These are phyloP conservation scores for Drosophila kikkawai DNA, from an alignment of 1,140 invertebrate genomes.

Conservation along the genomic window DNA sequence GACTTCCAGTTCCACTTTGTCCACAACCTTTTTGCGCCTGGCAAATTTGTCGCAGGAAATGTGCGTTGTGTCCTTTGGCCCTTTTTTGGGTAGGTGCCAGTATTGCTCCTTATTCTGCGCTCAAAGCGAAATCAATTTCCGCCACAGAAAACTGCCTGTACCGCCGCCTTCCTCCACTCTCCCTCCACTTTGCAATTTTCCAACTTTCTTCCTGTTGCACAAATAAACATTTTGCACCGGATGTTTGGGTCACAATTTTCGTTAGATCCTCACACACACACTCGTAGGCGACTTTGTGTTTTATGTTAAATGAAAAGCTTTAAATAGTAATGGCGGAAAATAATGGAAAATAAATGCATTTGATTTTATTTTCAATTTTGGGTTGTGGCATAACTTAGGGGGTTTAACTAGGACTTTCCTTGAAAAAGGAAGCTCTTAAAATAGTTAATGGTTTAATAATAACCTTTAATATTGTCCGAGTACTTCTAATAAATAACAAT, in stretches of 20 bases:
- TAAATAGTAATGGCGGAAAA: slow-evolving; percentile 7
- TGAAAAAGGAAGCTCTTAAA: no score
- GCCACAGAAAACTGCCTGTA: slow-evolving; percentile 56
- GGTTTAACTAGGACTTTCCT: not conserved
- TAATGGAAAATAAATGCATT: slow-evolving; percentile 23
- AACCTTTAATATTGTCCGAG: not conserved
- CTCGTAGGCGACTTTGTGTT: not conserved
- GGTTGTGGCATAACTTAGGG: not conserved
- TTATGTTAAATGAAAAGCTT: slow-evolving; percentile 23
- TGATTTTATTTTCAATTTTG: not conserved
- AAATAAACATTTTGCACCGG: slow-evolving; percentile 81
- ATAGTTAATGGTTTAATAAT: not conserved
- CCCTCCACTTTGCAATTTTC: slow-evolving; percentile 2
- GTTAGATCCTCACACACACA: slow-evolving; percentile 1
- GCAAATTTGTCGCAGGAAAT: slow-evolving; percentile 82
- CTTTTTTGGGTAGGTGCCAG: slow-evolving; percentile 55
- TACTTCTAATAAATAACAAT: not conserved
- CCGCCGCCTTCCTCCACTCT: not conserved
- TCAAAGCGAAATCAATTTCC: slow-evolving; percentile 81
- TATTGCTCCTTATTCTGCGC: slow-evolving; percentile 51
- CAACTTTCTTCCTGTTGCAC: slow-evolving; percentile 80
- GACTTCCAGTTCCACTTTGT: slow-evolving; percentile 19
- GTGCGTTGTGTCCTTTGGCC: slow-evolving; percentile 65
- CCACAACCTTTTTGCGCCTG: slow-evolving; percentile 54
- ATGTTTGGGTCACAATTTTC: slow-evolving; percentile 77